Evolutionary conservation across 2,113 vertebrate genomes (phyloP).

Genomic region (Gopherus evgoodei): DNA sequence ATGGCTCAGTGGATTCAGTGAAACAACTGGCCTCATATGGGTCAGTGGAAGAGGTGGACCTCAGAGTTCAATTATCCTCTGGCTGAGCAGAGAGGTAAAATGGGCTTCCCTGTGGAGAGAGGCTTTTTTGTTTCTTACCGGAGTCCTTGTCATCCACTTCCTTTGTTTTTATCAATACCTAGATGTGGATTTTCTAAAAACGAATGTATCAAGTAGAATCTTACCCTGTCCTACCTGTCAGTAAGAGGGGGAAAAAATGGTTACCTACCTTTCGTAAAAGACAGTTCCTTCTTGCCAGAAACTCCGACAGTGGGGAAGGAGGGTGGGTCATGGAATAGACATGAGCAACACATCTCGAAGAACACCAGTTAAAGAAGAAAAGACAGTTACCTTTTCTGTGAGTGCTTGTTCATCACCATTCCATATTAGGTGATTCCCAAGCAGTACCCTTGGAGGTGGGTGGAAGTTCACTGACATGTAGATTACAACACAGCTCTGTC

Average conservation of each 20-base stretch:
- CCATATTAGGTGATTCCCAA: too few relatives aligned
- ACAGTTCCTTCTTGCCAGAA: too few relatives aligned
- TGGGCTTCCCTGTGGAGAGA: neutral
- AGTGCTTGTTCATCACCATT: too few relatives aligned
- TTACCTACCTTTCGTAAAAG: too few relatives aligned
- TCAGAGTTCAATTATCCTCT: neutral
- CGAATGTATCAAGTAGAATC: neutral
- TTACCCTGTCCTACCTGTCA: neutral
- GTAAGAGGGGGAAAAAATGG: neutral
- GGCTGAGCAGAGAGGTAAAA: conserved; percentile 28
- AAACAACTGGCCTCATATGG: neutral
- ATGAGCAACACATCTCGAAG: too few relatives aligned
- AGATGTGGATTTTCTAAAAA: neutral
- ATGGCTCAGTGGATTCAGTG: neutral
- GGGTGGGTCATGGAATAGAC: too few relatives aligned
- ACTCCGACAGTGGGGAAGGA: too few relatives aligned
- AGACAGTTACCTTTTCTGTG: too few relatives aligned
- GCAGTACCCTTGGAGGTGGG: too few relatives aligned
- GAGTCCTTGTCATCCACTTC: neutral
- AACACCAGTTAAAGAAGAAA: too few relatives aligned
- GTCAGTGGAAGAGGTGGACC: neutral
- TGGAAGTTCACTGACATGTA: too few relatives aligned
- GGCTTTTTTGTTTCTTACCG: neutral
- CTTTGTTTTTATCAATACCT: neutral
- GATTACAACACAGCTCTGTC: too few relatives aligned